Conservation (phyloP, 1,140 invertebrate genomes). For the Spodoptera frugiperda region DNA sequence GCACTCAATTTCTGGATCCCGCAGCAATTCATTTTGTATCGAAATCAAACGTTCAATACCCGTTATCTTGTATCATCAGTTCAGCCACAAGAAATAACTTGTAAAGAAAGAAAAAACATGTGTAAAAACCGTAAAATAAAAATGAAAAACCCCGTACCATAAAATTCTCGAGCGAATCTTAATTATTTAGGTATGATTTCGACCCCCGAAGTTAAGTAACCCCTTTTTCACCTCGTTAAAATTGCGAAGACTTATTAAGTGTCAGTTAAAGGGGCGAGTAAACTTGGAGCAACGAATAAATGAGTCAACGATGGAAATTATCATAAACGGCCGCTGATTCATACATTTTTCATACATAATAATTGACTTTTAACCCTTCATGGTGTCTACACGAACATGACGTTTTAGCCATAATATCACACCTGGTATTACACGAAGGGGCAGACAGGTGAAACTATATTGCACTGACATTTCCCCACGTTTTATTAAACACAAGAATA, state of each 20-base stretch:
- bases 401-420: no score
- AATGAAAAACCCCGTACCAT: neutral
- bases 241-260: conserved; percentile 48
- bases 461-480: no score
- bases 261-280: conserved; percentile 26
- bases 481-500: no score
- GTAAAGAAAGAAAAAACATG: no score
- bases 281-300: conserved; percentile 38
- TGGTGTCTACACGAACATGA: no score
- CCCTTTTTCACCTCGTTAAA: conserved; percentile 44
- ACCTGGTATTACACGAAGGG: no score
- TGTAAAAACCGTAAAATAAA: neutral
- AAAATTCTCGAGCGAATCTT: conserved; percentile 14
- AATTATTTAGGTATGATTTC: conserved; percentile 45
- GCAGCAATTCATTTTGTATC: no score
- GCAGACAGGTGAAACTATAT: no score
- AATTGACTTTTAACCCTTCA: conserved; percentile 12
- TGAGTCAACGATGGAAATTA: conserved; percentile 42
- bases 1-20: no score
- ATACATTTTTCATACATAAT: conserved; percentile 41
- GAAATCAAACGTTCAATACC: no score
- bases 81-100: no score
- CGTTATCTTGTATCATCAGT: no score
- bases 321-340: conserved; percentile 41
- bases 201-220: conserved; percentile 19